These are phyloP conservation scores for Papilio protenor DNA, from an alignment of 2,888 invertebrate genomes.

Conservation along the genomic window DNA sequence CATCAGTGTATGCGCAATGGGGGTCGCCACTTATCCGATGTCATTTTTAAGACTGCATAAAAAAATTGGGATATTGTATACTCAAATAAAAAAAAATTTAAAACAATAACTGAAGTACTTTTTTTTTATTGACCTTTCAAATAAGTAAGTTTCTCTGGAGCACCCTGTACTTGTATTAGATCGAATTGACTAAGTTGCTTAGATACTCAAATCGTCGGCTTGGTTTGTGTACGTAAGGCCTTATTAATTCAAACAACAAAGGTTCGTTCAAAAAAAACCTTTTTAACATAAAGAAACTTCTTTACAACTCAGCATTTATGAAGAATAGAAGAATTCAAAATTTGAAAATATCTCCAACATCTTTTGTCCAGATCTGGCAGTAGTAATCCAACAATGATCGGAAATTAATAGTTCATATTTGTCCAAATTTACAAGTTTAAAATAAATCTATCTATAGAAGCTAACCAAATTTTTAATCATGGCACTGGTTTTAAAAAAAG, in stretches of 20 bases:
- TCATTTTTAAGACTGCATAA: too few relatives aligned
- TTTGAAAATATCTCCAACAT: conserved; percentile 55
- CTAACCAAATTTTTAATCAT: conserved; percentile 57
- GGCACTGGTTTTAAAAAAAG: conserved; percentile 73
- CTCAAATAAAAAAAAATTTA: too few relatives aligned
- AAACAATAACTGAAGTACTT: too few relatives aligned
- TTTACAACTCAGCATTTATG: conserved; percentile 1
- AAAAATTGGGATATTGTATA: too few relatives aligned
- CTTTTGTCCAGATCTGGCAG: conserved; percentile 61
- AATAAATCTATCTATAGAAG: conserved; percentile 42
- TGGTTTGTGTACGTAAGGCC: neutral
- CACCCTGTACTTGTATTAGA: too few relatives aligned
- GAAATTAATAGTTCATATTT: conserved; percentile 68
- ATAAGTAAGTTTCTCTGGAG: too few relatives aligned
- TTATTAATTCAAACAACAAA: neutral
- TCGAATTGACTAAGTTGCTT: too few relatives aligned
- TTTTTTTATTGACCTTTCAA: too few relatives aligned
- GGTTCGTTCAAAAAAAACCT: conserved; percentile 37
- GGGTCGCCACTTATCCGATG: too few relatives aligned
- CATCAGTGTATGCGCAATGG: too few relatives aligned
- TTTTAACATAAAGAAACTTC: conserved; percentile 15
- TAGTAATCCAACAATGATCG: conserved; percentile 66
- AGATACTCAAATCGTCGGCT: too few relatives aligned
- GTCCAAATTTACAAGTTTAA: conserved; percentile 58
- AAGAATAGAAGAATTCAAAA: conserved; percentile 54